phyloP scores from a whole-genome alignment of 2,797 vertebrate species.

The Gallinago nigripennis region DNA sequence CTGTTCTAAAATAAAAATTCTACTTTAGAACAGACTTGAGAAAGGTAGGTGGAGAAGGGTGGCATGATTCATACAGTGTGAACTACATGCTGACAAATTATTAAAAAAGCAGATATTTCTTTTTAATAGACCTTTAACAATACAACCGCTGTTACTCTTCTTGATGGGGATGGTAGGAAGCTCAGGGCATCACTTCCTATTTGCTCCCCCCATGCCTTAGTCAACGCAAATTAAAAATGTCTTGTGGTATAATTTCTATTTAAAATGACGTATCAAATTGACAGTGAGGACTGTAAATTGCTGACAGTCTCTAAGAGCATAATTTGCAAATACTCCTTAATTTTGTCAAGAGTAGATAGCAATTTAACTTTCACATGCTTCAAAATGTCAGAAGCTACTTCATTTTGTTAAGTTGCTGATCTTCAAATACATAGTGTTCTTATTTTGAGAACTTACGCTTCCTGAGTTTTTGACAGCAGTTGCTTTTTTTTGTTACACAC shows the following conservation, averaged over 20 bases:
- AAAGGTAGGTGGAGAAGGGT: not conserved
- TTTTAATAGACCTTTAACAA: not conserved
- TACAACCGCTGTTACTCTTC: not conserved
- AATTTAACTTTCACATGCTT: not conserved
- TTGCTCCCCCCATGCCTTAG: accelerated
- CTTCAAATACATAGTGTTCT: not conserved
- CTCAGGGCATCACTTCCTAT: not conserved
- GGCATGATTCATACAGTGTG: not conserved
- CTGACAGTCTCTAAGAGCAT: not conserved
- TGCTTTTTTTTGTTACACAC: not conserved
- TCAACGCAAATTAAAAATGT: not conserved
- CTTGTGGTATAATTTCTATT: not conserved
- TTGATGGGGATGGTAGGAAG: not conserved
- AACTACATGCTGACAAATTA: not conserved
- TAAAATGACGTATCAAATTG: not conserved
- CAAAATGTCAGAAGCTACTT: not conserved
- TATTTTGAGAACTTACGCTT: not conserved
- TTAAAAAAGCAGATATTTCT: not conserved
- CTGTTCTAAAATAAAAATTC: not conserved
- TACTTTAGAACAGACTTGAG: not conserved
- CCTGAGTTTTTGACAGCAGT: not conserved
- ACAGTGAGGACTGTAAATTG: not conserved
- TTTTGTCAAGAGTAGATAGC: not conserved
- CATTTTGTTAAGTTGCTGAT: not conserved
- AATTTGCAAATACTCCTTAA: not conserved